Conservation (phyloP, 2,888 invertebrate genomes). For the Pterobdella sp. region DNA sequence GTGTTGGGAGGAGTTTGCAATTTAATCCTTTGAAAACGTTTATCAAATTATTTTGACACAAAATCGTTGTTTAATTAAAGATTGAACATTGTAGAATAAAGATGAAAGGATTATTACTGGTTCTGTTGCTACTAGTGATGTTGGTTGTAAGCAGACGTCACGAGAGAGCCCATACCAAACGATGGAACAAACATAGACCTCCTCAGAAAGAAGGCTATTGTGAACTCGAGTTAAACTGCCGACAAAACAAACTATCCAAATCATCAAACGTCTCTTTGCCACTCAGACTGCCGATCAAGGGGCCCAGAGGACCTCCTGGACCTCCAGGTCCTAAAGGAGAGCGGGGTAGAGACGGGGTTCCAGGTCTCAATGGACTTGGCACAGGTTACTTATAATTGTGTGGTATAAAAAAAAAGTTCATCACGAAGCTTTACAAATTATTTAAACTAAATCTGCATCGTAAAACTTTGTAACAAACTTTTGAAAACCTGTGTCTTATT, state of each 20-base stretch:
- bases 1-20: too few relatives aligned
- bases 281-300: constrained; percentile 44
- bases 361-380: constrained; percentile 40
- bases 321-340: constrained; percentile 42
- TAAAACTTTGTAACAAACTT: too few relatives aligned
- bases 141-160: too few relatives aligned
- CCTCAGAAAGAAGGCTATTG: constrained; percentile 30
- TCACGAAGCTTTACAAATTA: neutral
- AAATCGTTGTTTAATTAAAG: too few relatives aligned
- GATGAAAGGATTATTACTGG: too few relatives aligned
- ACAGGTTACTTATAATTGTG: neutral
- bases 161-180: neutral
- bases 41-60: too few relatives aligned
- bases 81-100: too few relatives aligned
- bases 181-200: neutral
- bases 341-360: constrained; percentile 42
- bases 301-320: constrained; percentile 45
- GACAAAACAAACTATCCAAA: constrained; percentile 19
- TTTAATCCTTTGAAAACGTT: too few relatives aligned
- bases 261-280: constrained; percentile 31
- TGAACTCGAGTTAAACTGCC: constrained; percentile 34
- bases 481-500: too few relatives aligned
- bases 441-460: neutral
- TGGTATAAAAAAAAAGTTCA: neutral
- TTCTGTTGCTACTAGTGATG: too few relatives aligned